Percentiles rank a stretch among this genome's conserved stretches.
These are phyloP conservation scores for Podarcis siculus DNA, from an alignment of 2,797 vertebrate species.

Conservation along the genomic window DNA sequence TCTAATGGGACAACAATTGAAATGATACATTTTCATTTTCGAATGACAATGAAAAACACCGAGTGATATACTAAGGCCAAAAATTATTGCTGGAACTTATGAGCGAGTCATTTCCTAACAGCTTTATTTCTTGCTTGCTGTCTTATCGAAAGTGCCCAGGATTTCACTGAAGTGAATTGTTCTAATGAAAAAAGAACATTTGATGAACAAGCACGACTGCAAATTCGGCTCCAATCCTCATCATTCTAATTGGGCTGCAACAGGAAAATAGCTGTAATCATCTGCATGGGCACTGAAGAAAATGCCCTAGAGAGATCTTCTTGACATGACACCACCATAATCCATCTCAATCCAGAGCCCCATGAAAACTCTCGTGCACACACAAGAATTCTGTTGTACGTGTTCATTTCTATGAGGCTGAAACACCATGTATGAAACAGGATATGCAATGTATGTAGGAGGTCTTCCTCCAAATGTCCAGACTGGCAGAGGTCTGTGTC, in stretches of 20 bases:
- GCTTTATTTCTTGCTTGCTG: conserved; percentile 71
- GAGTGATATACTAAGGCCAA: conserved; percentile 74
- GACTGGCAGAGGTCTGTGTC: no score
- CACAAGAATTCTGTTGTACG: background rate
- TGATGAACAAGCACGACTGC: conserved; percentile 59
- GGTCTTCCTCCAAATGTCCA: no score
- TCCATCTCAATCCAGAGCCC: background rate
- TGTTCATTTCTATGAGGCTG: background rate
- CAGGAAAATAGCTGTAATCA: conserved; percentile 56
- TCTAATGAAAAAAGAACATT: conserved; percentile 72
- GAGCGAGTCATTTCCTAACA: conserved; percentile 75
- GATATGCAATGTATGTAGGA: background rate
- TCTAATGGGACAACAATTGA: conserved; percentile 73
- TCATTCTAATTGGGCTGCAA: conserved; percentile 48
- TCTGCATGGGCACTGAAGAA: conserved; percentile 54
- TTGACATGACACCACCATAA: conserved; percentile 17
- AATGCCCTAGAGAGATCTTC: conserved; percentile 42
- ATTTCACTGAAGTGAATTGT: conserved; percentile 70
- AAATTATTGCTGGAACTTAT: conserved; percentile 75
- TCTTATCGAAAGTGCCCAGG: conserved; percentile 73
- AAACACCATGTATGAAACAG: background rate
- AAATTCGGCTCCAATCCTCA: conserved; percentile 49
- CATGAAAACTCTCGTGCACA: background rate
- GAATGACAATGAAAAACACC: conserved; percentile 77
- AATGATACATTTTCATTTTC: conserved; percentile 80